Evolutionary conservation across 2,888 invertebrate genomes (phyloP), one percentile per base, ranked within the genome.

Genomic region (Diaperis boleti): DNA sequence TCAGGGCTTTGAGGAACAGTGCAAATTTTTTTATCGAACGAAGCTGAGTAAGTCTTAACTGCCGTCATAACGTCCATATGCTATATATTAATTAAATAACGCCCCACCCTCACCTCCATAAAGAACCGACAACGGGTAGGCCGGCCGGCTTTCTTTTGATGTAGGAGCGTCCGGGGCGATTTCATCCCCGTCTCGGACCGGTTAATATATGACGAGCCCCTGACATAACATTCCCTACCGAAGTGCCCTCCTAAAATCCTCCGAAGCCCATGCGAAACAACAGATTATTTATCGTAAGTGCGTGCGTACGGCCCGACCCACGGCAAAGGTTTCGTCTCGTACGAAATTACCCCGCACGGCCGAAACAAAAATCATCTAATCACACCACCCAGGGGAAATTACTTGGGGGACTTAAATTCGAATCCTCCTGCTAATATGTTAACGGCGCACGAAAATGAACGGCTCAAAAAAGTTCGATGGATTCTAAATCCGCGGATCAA

Each of bases 201-300:
- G 35, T 35, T 64, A 65, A 65, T 62, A 67, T 69, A 67, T 66
- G 67, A 67, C 65, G 64, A 52, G 60, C 67, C 67, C 68, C 67
- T 61, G 52, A 55, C 49, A 56, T 56, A 64, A 49, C 64, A 45
- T 55, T 49, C 52, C 50, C 42, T 44, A 60, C 49, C 63, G 49
- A 69, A 71, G 69, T 69, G 70, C 67, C 70, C 70, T 60, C 54
- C 62, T 49, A 41, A 67, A 72, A 73, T 69, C 70, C 71, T 62
- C 59, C 64, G 70, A 67, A 62, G 64, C 45, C 69, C 66, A 68
- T 60, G 70, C 70, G 73, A 72, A 74, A 69, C 71, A 69, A 69
- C 66, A 70, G 71, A 74, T 74, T 74, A 74, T 74, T 74, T 74
- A 72, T 72, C 65, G 72, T 65, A 67, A 69, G 72, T 72, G 73